Evolutionary conservation across 1,140 invertebrate genomes (phyloP).

Genomic region (Ceratina japonica): DNA sequence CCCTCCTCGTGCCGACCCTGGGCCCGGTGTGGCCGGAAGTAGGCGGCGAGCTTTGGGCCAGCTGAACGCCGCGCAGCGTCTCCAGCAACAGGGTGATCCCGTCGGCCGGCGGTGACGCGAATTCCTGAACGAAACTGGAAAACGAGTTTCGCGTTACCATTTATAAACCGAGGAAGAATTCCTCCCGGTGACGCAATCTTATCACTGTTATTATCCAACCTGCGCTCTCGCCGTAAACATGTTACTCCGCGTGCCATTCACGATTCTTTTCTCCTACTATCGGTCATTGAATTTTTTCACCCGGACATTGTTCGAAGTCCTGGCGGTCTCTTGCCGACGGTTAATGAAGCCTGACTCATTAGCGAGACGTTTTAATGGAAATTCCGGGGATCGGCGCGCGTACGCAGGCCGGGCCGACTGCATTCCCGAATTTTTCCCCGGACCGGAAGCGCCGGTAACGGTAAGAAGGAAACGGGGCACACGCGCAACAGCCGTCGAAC

Average conservation of each 20-base stretch:
- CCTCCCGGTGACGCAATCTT: no score
- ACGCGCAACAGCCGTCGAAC: no score
- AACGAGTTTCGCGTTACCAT: conserved; percentile 21
- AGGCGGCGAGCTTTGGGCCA: conserved; percentile 83
- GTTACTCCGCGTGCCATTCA: no score
- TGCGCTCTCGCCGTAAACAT: no score
- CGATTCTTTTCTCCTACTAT: no score
- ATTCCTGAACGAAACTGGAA: conserved; percentile 93
- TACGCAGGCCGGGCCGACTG: not conserved
- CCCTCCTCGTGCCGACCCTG: conserved; percentile 79
- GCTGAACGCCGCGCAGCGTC: conserved; percentile 90
- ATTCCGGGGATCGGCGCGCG: not conserved
- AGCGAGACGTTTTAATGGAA: not conserved
- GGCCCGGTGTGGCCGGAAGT: conserved; percentile 78
- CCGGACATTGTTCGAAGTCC: no score
- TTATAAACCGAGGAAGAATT: conserved; percentile 7
- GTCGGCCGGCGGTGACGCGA: conserved; percentile 90
- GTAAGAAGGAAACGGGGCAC: no score
- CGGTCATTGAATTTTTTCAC: no score
- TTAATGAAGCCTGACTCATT: not conserved
- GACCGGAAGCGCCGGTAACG: conserved; percentile 37
- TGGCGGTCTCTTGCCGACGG: no score
- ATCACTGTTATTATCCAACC: no score
- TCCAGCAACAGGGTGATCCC: conserved; percentile 90
- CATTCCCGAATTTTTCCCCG: not conserved